Conservation (phyloP, 2,797 vertebrate genomes). For the Cynopterus sphinx region DNA sequence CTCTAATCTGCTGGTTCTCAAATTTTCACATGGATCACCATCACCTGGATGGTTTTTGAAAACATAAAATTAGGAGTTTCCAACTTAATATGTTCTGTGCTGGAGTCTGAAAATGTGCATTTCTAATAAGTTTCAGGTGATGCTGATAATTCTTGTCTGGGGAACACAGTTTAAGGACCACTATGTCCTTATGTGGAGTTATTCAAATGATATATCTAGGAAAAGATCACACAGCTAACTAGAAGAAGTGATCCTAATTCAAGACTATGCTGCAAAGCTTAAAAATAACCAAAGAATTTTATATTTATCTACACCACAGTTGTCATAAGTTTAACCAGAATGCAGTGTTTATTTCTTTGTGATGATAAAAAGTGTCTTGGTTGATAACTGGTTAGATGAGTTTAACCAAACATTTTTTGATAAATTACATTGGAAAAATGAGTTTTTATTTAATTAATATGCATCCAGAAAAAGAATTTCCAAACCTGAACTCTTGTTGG, state of each 20-base stretch:
- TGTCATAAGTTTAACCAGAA: not conserved
- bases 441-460: constrained; percentile 31
- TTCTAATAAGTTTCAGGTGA: not conserved
- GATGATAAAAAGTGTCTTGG: not conserved
- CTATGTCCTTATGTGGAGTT: not conserved
- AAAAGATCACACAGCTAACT: not conserved
- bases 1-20: not conserved
- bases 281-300: not conserved
- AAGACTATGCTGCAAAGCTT: not conserved
- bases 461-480: not conserved
- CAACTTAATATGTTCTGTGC: not conserved
- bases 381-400: not conserved
- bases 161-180: not conserved
- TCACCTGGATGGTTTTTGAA: not conserved
- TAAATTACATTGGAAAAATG: not conserved
- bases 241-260: not conserved
- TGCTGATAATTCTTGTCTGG: not conserved
- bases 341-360: not conserved
- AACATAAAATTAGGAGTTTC: not conserved
- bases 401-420: not conserved
- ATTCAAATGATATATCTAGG: not conserved
- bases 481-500: not conserved
- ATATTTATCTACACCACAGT: not conserved
- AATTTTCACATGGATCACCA: not conserved
- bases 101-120: not conserved